Evolutionary conservation across 1,140 invertebrate species (phyloP), one percentile per base, ranked within the genome.

Genomic region (Drosophila lacteicornis): DNA sequence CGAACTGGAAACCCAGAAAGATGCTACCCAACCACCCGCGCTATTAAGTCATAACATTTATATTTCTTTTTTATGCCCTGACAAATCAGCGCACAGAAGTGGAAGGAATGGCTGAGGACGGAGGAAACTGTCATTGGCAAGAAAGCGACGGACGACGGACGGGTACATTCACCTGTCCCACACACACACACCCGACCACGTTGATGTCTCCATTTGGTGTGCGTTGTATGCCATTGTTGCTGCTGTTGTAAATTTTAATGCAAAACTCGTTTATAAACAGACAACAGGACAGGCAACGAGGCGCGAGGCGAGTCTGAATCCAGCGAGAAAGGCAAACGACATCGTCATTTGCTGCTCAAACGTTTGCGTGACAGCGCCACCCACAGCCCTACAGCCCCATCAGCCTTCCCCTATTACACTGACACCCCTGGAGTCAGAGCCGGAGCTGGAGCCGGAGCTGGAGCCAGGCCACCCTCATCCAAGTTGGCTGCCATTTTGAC

Each of bases 161-260:
- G 74, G 68, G 82, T 84, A 81, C 82, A 49, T 84, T 84, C 82
- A 85, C 79, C 82, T 84, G 63, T 62, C 45, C 53, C 65, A 51
- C 42, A 33, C 79, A 70, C 65, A 38, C 40, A 61, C 33, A 33
- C 13, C 17, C 42, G 45, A 36, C 61, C 42, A 65, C 49, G 50
- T 51, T 62, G 47, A 80, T 84, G 82, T 85, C 82, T 85, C 62
- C 68, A 84, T 83, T 83, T 74, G 38, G 63, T 85, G 78, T 73
- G 77, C 58, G 61, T 76, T 56, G 49, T 55, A 9, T 30, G 53
- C 33, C 55, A 53, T 55, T 55, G 55, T 71, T 75, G 60, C 53
- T 71, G 36, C 49, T 77, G 82, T 81, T 85, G 82, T 81, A 81
- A 67, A 85, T 70, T 85, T 81, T 85, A 81, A 85, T 85, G 79